phyloP scores from a whole-genome alignment of 1,140 invertebrate species.

The Drosophila lini region DNA sequence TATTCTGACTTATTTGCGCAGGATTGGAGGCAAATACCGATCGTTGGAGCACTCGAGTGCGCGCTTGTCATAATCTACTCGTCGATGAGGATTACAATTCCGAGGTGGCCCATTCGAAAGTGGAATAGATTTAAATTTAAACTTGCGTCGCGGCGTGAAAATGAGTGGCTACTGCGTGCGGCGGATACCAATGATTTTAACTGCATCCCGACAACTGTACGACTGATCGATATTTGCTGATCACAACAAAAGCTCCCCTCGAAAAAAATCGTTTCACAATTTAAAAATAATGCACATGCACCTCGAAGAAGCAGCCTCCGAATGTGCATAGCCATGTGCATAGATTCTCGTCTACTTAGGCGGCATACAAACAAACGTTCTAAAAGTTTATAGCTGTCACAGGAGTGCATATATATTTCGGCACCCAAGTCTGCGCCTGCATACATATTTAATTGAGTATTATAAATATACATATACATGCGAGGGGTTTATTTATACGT shows the following conservation, averaged over 20 bases:
- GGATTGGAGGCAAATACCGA: conserved; percentile 22
- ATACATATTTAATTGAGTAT: conserved; percentile 51
- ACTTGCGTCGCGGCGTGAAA: conserved; percentile 39
- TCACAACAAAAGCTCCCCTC: conserved; percentile 71
- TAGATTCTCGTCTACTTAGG: conserved; percentile 39
- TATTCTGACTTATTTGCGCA: conserved; percentile 19
- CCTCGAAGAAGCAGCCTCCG: conserved; percentile 28
- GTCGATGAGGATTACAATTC: conserved; percentile 34
- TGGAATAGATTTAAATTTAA: conserved; percentile 51
- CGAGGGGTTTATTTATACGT: conserved; percentile 29
- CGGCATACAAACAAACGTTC: conserved; percentile 29
- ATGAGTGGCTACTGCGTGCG: conserved; percentile 39
- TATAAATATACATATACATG: conserved; percentile 21
- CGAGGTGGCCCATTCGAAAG: conserved; percentile 20
- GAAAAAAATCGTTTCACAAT: conserved; percentile 64
- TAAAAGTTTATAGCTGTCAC: conserved; percentile 51
- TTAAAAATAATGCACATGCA: conserved; percentile 79
- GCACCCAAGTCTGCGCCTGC: conserved; percentile 31
- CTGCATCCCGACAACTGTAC: conserved; percentile 73
- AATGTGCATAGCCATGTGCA: conserved; percentile 45
- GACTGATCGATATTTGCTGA: conserved; percentile 77
- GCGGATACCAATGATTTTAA: conserved; percentile 60
- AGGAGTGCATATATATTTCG: conserved; percentile 33
- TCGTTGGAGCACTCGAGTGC: conserved; percentile 2
- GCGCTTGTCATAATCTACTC: conserved; percentile 36